Evolutionary conservation across 2,797 vertebrate species (phyloP).

Genomic region (Psittacula echo): DNA sequence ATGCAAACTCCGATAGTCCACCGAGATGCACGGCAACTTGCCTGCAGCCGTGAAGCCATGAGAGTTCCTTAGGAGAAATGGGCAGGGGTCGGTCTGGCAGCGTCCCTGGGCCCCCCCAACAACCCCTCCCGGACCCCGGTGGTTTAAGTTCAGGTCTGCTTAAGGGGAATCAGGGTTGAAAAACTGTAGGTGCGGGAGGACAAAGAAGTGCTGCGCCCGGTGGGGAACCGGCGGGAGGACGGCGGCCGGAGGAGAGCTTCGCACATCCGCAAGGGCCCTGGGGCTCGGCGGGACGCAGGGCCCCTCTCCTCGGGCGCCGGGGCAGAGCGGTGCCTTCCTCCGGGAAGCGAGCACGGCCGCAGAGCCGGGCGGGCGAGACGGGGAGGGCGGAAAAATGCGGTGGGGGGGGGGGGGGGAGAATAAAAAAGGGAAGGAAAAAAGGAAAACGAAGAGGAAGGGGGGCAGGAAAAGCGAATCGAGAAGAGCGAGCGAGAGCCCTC

Average conservation of each 20-base stretch:
- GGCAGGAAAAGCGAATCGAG: neutral
- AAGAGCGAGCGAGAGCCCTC: neutral
- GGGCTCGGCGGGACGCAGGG: neutral
- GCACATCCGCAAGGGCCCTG: neutral
- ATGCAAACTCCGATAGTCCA: slow-evolving; percentile 77
- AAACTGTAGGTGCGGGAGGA: neutral
- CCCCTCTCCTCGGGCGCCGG: neutral
- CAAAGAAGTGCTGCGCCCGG: neutral
- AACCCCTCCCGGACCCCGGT: neutral
- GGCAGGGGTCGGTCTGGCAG: slow-evolving; percentile 55
- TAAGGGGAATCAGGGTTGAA: neutral
- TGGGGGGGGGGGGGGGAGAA: too few species aligned
- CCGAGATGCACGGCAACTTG: slow-evolving; percentile 71
- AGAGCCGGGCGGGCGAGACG: neutral
- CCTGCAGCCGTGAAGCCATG: slow-evolving; percentile 75
- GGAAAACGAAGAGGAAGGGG: neutral
- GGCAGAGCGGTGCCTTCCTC: neutral
- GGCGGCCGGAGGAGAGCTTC: neutral
- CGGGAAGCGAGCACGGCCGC: slow-evolving; percentile 28
- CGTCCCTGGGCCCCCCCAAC: neutral
- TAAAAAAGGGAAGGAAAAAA: neutral
- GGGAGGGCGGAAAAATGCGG: neutral
- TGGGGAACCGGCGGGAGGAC: neutral
- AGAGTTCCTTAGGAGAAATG: slow-evolving; percentile 57
- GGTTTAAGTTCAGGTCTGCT: slow-evolving; percentile 19